Percentiles rank a stretch among this genome's conserved stretches.
Conservation (phyloP, 2,888 invertebrate genomes). For the Bibio marci region DNA sequence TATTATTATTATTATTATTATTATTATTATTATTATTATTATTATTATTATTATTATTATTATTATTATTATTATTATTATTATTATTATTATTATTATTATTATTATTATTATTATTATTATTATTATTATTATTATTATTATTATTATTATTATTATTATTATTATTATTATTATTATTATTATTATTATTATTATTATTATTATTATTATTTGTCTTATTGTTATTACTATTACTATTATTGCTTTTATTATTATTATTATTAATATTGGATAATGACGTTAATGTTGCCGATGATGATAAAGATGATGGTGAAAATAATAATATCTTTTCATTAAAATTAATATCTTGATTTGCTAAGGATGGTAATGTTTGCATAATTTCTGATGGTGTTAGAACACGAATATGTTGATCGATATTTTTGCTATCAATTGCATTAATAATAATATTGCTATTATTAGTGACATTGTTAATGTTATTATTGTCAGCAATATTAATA, state of each 20-base stretch:
- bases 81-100: neutral
- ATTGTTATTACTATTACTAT: neutral
- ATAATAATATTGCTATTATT: neutral
- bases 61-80: neutral
- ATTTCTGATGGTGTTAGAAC: conserved; percentile 80
- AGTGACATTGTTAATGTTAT: neutral
- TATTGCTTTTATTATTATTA: neutral
- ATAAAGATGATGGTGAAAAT: neutral
- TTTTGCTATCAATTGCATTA: neutral
- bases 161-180: too few relatives aligned
- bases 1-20: neutral
- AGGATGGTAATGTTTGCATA: conserved; percentile 73
- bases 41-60: too few relatives aligned
- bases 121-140: neutral
- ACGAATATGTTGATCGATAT: conserved; percentile 65
- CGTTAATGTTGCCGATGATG: neutral
- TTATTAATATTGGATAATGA: neutral
- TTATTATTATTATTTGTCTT: too few relatives aligned
- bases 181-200: too few relatives aligned
- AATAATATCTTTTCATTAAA: too few relatives aligned
- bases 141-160: neutral
- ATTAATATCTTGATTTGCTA: neutral
- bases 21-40: too few relatives aligned
- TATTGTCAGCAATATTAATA: neutral
- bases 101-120: neutral